These are phyloP conservation scores for Hydriomena furcata DNA, from an alignment of 2,888 invertebrate genomes.

Conservation along the genomic window DNA sequence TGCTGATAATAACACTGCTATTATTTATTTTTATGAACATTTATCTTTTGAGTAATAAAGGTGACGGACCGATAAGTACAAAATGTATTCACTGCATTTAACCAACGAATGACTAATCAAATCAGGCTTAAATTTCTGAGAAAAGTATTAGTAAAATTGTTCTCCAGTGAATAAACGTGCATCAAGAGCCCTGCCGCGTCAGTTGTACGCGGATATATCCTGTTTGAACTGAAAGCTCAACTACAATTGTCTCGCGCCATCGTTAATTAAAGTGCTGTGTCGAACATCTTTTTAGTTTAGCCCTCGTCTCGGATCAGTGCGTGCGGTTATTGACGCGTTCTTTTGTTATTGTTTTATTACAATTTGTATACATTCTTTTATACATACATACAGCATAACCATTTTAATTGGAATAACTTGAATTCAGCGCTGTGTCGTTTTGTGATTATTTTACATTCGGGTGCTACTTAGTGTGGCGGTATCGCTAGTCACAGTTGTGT, in stretches of 20 bases:
- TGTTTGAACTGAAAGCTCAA: slow-evolving; percentile 74
- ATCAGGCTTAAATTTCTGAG: background rate
- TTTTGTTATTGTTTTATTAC: slow-evolving; percentile 22
- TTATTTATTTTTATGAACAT: slow-evolving; percentile 5
- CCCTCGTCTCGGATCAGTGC: slow-evolving; percentile 44
- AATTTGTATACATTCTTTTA: slow-evolving; percentile 19
- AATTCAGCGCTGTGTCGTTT: slow-evolving; percentile 31
- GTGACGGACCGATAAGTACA: slow-evolving; percentile 10
- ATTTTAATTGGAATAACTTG: slow-evolving; percentile 26
- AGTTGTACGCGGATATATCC: slow-evolving; percentile 70
- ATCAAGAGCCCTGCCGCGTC: slow-evolving; percentile 34
- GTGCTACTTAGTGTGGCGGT: slow-evolving; percentile 39
- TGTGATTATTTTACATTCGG: slow-evolving; percentile 38
- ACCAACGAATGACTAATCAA: too few species aligned
- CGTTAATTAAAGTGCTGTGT: slow-evolving; percentile 66
- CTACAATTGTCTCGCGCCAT: slow-evolving; percentile 62
- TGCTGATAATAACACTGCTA: slow-evolving; percentile 5
- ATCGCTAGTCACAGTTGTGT: slow-evolving; percentile 65
- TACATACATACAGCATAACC: slow-evolving; percentile 4
- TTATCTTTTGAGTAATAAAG: slow-evolving; percentile 5
- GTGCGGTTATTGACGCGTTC: slow-evolving; percentile 27
- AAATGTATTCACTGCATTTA: too few species aligned
- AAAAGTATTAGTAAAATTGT: slow-evolving; percentile 2
- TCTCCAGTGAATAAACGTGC: slow-evolving; percentile 8
- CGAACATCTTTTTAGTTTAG: slow-evolving; percentile 56